These are phyloP conservation scores for Sinodicranocentrus sp. DNA, from an alignment of 2,888 invertebrate species.

Conservation along the genomic window DNA sequence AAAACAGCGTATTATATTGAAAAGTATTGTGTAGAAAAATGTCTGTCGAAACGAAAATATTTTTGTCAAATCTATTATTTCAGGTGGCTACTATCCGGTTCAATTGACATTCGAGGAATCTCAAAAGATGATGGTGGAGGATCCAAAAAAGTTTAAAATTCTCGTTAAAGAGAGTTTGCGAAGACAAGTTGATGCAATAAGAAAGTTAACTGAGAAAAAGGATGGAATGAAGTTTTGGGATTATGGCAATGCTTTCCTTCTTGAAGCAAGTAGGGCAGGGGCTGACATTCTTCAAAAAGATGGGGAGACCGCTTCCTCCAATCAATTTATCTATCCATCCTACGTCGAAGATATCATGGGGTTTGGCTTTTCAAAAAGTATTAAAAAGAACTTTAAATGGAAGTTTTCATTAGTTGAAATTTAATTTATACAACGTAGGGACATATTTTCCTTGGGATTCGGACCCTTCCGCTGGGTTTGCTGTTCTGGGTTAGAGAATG, in stretches of 20 bases:
- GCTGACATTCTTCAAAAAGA: constrained; percentile 79
- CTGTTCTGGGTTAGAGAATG: constrained; percentile 80
- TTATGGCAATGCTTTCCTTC: constrained; percentile 83
- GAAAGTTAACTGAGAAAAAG: constrained; percentile 79
- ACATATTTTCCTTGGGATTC: constrained; percentile 84
- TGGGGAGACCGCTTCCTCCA: constrained; percentile 37
- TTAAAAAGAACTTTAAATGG: not conserved
- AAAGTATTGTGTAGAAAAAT: too few relatives aligned
- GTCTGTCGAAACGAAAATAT: too few relatives aligned
- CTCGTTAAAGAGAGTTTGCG: constrained; percentile 81
- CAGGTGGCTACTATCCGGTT: constrained; percentile 82
- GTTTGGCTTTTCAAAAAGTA: too few relatives aligned
- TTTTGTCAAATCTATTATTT: not conserved
- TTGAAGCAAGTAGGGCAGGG: constrained; percentile 82
- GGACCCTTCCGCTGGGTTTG: constrained; percentile 84
- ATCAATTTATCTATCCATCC: constrained; percentile 81
- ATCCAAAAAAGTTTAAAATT: constrained; percentile 80
- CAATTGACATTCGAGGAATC: constrained; percentile 80
- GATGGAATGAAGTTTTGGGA: constrained; percentile 83
- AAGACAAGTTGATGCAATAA: constrained; percentile 82
- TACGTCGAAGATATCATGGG: constrained; percentile 85
- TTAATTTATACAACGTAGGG: constrained; percentile 77
- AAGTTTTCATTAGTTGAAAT: not conserved
- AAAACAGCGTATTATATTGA: not conserved
- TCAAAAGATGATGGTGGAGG: constrained; percentile 79